These are phyloP conservation scores for Argyra leucocephala DNA, from an alignment of 2,888 invertebrate species.

Conservation along the genomic window DNA sequence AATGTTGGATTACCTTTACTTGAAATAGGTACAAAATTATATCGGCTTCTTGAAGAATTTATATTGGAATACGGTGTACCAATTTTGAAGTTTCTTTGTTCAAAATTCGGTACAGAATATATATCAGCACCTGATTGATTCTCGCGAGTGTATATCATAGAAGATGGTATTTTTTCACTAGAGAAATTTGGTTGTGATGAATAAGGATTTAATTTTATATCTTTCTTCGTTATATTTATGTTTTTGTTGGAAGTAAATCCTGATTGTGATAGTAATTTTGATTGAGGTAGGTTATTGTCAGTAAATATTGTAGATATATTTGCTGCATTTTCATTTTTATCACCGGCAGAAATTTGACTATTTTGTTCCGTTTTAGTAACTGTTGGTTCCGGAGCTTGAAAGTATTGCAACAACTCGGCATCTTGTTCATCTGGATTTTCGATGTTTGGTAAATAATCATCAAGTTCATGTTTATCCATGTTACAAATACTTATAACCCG, in stretches of 20 bases:
- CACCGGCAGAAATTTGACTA: slow-evolving; percentile 40
- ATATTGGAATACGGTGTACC: slow-evolving; percentile 5
- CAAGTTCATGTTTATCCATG: slow-evolving; percentile 69
- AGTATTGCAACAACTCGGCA: slow-evolving; percentile 75
- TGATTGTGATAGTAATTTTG: slow-evolving; percentile 33
- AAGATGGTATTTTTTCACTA: slow-evolving; percentile 43
- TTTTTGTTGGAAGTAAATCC: slow-evolving; percentile 23
- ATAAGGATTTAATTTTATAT: background rate
- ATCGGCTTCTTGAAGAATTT: background rate
- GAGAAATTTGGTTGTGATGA: slow-evolving; percentile 18
- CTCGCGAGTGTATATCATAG: slow-evolving; percentile 33
- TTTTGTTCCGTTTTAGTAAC: slow-evolving; percentile 22
- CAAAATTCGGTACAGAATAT: slow-evolving; percentile 20
- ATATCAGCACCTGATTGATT: slow-evolving; percentile 21
- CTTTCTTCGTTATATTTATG: background rate
- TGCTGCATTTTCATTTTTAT: slow-evolving; percentile 35
- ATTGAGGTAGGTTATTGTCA: slow-evolving; percentile 37
- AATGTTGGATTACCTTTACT: slow-evolving; percentile 11
- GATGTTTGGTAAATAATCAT: slow-evolving; percentile 69
- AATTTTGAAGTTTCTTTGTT: slow-evolving; percentile 14
- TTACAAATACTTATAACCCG: slow-evolving; percentile 65
- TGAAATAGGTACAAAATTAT: slow-evolving; percentile 15
- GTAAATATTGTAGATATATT: slow-evolving; percentile 40
- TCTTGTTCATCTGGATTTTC: slow-evolving; percentile 70
- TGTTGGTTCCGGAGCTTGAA: slow-evolving; percentile 45